phyloP scores from a whole-genome alignment of 1,140 invertebrate genomes.

The Drosophila pandora region DNA sequence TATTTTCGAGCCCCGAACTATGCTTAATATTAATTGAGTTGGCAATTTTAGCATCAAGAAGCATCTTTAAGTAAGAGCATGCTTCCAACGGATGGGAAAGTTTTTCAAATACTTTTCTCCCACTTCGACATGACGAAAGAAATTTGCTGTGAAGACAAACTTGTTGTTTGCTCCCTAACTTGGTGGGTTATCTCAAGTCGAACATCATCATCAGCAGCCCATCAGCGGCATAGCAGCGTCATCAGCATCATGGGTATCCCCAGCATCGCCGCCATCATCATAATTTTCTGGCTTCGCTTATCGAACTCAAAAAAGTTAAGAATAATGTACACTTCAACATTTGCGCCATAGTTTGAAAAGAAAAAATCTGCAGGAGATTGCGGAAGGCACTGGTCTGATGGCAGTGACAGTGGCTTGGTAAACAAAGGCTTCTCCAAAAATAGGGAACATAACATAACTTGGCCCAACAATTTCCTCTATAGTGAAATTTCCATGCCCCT shows the following conservation, averaged over 20 bases:
- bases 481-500: conserved; percentile 10
- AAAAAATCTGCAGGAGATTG: conserved; percentile 50
- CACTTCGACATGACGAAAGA: conserved; percentile 32
- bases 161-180: conserved; percentile 52
- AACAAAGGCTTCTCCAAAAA: conserved; percentile 33
- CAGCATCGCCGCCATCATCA: conserved; percentile 52
- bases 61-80: not conserved
- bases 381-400: conserved; percentile 41
- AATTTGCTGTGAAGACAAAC: conserved; percentile 55
- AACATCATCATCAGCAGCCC: conserved; percentile 60
- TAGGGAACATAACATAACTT: conserved; percentile 56
- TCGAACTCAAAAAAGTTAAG: conserved; percentile 75
- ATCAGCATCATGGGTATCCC: conserved; percentile 37
- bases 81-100: not conserved
- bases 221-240: conserved; percentile 45
- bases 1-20: too few species aligned
- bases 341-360: conserved; percentile 63
- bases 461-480: conserved; percentile 39
- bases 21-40: not conserved
- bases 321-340: conserved; percentile 75
- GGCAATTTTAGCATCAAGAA: not conserved
- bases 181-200: conserved; percentile 44
- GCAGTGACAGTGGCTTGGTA: conserved; percentile 5
- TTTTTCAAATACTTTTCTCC: not conserved
- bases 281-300: conserved; percentile 69